A percentile compares a stretch with the other conserved stretches of the same genome.
phyloP scores from a whole-genome alignment of 2,888 invertebrate genomes.

The Digitonthophagus gazella region DNA sequence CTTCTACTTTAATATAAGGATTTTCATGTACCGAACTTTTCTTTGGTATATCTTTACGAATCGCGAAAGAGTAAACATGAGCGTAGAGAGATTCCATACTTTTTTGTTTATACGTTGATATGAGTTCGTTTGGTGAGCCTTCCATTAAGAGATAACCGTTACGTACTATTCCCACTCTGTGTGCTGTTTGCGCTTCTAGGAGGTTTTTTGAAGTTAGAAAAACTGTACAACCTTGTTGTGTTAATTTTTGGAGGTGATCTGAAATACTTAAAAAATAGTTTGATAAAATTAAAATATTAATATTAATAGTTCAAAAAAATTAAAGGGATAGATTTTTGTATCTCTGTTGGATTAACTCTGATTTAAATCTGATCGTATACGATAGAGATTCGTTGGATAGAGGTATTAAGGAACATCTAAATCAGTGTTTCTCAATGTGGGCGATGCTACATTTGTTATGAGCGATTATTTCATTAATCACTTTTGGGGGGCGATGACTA shows the following conservation, averaged over 20 bases:
- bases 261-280: conserved; percentile 27
- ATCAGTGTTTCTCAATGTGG: too few relatives aligned
- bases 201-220: conserved; percentile 30
- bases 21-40: conserved; percentile 29
- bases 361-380: too few relatives aligned
- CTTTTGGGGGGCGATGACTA: too few relatives aligned
- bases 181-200: conserved; percentile 29
- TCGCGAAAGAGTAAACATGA: conserved; percentile 25
- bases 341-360: too few relatives aligned
- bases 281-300: background rate
- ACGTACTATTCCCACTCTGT: conserved; percentile 30
- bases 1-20: conserved; percentile 28
- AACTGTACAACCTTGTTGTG: conserved; percentile 26
- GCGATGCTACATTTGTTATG: too few relatives aligned
- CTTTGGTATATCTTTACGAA: conserved; percentile 18
- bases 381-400: too few relatives aligned
- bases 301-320: too few relatives aligned
- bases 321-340: too few relatives aligned
- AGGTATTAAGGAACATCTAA: too few relatives aligned
- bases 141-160: conserved; percentile 29
- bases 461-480: too few relatives aligned
- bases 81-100: conserved; percentile 28
- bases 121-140: conserved; percentile 27
- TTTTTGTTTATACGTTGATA: conserved; percentile 25
- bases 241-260: conserved; percentile 28